A percentile compares a stretch with the other conserved stretches of the same genome.
These are phyloP conservation scores for Struthidea cinerea DNA, from an alignment of 2,113 vertebrate species.

Conservation along the genomic window DNA sequence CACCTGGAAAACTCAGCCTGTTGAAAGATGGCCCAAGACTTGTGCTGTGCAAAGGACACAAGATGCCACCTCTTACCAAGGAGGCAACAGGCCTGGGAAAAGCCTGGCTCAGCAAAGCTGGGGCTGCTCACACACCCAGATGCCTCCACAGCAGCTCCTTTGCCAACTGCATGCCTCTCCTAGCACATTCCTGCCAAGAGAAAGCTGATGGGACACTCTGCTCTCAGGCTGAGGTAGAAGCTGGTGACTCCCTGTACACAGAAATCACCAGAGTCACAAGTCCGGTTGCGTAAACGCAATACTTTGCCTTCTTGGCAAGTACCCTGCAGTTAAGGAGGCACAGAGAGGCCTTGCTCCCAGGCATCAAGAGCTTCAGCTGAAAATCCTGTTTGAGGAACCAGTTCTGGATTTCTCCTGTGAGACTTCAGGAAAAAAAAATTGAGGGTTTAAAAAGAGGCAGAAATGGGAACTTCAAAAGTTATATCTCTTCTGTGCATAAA, in stretches of 20 bases:
- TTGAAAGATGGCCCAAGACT: neutral
- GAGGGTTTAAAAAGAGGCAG: neutral
- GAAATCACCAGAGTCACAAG: neutral
- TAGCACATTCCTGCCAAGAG: neutral
- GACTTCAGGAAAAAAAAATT: neutral
- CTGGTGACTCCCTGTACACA: neutral
- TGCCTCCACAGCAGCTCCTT: neutral
- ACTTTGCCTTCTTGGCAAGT: neutral
- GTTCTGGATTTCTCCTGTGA: neutral
- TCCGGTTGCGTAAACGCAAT: fast-evolving
- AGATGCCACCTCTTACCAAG: neutral
- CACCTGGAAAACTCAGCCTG: neutral
- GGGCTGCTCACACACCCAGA: neutral
- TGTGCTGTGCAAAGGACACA: neutral
- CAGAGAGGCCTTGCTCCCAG: neutral
- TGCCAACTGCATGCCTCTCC: neutral
- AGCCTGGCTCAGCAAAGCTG: neutral
- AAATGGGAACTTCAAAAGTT: neutral
- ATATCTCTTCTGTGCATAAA: neutral
- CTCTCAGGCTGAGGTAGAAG: neutral
- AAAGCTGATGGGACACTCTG: neutral
- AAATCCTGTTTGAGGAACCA: neutral
- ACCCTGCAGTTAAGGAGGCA: neutral
- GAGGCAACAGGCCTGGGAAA: neutral
- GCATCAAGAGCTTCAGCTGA: neutral